Base-by-base conservation (phyloP, 2,113 vertebrate genomes). In the Scopus umbretta region DNA sequence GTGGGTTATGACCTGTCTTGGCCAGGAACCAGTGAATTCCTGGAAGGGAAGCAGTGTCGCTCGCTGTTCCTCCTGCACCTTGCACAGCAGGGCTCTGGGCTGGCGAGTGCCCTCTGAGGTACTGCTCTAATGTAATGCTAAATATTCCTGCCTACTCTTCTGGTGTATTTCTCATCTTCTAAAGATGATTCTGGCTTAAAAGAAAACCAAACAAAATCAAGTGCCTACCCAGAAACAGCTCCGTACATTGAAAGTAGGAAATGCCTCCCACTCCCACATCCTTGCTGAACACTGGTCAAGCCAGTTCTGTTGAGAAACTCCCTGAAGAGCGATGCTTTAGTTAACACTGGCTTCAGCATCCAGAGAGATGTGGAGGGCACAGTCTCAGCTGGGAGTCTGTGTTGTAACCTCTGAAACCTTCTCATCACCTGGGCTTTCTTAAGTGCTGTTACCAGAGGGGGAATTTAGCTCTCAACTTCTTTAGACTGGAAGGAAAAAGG, bases 51-150 rank as follows among this genome's bases (percentile, higher is more conserved):
- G 38, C 62, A 22, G 4, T 70, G 75, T 30, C 3, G 5, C 27
- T 79, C 40, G 38, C n/a, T 36, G 32, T 83, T 95, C 79, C 89
- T 94, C 47, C 59, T 70, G 82, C 72, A 91, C 82, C 80, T 94
- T 83, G 58, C 75, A 16, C 59, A 82, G 70, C 25, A 5, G 36
- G 36, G 19, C 80, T 38, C 47, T 53, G 50, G 62, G 47, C 59
- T 45, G 17, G 25, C 6, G 4, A 34, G 36, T 12, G 32, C 3
- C 4, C 30, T 80, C 3, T 0, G 2, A 80, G 72, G 38, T 14
- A 21, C 55, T 36, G 62, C 86, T 90, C 11, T 76, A 15, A 52
- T 40, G 62, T 34, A 49, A 3, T 6, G 43, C 21, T 62, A 21
- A 66, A 80, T 78, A 53, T 10, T 80, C 18, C 30, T 95, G 42